Evolutionary conservation across 2,888 invertebrate genomes (phyloP).

Genomic region (Melipona beecheii): DNA sequence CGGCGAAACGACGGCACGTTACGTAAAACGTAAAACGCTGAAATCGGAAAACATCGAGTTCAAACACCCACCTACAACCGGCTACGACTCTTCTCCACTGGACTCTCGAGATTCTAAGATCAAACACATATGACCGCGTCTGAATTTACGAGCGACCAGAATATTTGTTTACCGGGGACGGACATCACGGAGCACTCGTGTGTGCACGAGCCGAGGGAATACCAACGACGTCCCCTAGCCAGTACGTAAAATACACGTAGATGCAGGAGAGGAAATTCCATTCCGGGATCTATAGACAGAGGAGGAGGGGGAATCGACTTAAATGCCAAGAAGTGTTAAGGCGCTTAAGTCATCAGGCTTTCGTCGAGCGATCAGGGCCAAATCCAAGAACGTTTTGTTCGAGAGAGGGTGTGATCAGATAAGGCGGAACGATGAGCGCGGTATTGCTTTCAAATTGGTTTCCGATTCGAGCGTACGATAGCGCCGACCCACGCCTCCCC

Average conservation of each 20-base stretch:
- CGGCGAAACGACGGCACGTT: no score
- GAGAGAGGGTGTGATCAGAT: conserved; percentile 75
- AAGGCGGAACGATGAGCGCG: conserved; percentile 78
- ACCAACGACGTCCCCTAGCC: not conserved
- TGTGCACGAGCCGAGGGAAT: not conserved
- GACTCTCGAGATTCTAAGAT: not conserved
- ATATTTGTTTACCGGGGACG: conserved; percentile 9
- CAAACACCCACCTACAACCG: not conserved
- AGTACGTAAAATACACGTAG: no score
- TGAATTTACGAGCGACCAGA: conserved; percentile 3
- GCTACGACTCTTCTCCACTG: no score
- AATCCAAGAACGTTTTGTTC: conserved; percentile 75
- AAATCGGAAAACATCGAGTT: not conserved
- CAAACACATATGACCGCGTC: not conserved
- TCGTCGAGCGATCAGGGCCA: conserved; percentile 64
- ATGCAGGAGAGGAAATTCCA: conserved; percentile 22
- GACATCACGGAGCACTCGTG: not conserved
- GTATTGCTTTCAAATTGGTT: conserved; percentile 83
- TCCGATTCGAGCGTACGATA: conserved; percentile 81
- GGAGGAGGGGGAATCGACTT: conserved; percentile 50
- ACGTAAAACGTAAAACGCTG: no score
- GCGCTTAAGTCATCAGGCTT: conserved; percentile 66
- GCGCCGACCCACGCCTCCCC: conserved; percentile 62
- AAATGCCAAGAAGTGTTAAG: conserved; percentile 70
- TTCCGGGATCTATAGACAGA: conserved; percentile 17